These are phyloP conservation scores for Virgularia gustaviana DNA, from an alignment of 92 coral and sea anemone species.

Conservation along the genomic window DNA sequence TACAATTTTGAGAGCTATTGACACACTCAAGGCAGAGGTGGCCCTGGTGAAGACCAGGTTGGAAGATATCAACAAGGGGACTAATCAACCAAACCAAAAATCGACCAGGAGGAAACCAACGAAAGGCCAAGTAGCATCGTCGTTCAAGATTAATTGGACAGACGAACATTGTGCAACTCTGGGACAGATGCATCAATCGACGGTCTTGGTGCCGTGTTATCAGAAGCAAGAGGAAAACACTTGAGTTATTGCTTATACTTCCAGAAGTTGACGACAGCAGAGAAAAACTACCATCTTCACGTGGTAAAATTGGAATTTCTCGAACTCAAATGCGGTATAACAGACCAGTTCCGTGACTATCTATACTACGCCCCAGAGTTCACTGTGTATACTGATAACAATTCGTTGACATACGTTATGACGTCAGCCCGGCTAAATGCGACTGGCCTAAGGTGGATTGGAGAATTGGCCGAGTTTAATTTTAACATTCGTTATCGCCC, in stretches of 20 bases:
- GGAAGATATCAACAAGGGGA: no score
- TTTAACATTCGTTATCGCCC: slow-evolving; percentile 24
- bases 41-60: no score
- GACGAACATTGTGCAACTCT: slow-evolving; percentile 17
- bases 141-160: slow-evolving; percentile 19
- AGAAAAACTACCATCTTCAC: slow-evolving; percentile 49
- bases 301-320: slow-evolving; percentile 47
- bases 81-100: no score
- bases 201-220: slow-evolving; percentile 45
- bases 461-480: slow-evolving; percentile 26
- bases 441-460: slow-evolving; percentile 28
- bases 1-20: no score
- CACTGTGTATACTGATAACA: slow-evolving; percentile 28
- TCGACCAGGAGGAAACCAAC: no score
- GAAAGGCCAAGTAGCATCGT: slow-evolving; percentile 28
- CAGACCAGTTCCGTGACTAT: slow-evolving; percentile 47
- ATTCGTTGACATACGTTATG: slow-evolving; percentile 15
- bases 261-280: slow-evolving; percentile 37
- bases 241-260: slow-evolving; percentile 39
- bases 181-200: slow-evolving; percentile 44
- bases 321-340: slow-evolving; percentile 50
- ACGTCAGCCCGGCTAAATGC: slow-evolving; percentile 36
- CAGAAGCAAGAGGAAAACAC: slow-evolving; percentile 31
- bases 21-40: no score
- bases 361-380: slow-evolving; percentile 36